Base-by-base conservation (phyloP, 2,113 vertebrate genomes). In the Sinocyclocheilus maitianheensis region DNA sequence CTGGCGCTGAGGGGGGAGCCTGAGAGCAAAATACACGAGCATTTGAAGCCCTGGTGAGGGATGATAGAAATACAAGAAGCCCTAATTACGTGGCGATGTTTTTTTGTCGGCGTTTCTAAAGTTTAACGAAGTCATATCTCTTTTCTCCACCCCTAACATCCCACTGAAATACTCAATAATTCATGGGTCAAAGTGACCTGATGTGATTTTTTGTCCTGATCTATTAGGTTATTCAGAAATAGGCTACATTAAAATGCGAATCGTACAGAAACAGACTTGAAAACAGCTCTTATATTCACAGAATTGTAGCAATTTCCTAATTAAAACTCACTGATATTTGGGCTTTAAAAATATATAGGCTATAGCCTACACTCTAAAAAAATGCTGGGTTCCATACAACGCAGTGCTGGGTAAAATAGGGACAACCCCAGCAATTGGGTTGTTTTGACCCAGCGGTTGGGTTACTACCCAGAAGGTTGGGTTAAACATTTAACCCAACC, bases 41-140 rank as follows among this genome's bases (percentile, higher is more conserved):
- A 91, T 91, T 92, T 92, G 90, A 92, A 92, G 89, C 93, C 94
- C 93, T 87, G 85, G 93, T 93, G 94, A 94, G 92, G 93, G 91
- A 90, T 92, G 92, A 90, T 88, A 93, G 72, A 88, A 90, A 92
- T 93, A 93, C 93, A 93, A 91, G 92, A 90, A 93, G 93, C 85
- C 92, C 91, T 93, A 94, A 95, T 95, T 95, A 95, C 94, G 94
- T 94, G 94, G 94, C 94, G 91, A 91, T 90, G 92, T 48, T 48
- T 88, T 40, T 92, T 94, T 93, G 91, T 93, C 91, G 92, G 87
- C 74, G 89, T 80, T 93, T 84, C 93, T 94, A 93, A 94, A 92
- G 93, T 93, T 94, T 92, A 86, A 93, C 93, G 94, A 93, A 95
- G 91, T 92, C 90, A 89, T 81, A 87, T 91, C 90, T 87, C 88